Percentiles rank a stretch among this genome's conserved stretches.
These are phyloP conservation scores for Cheilinus undulatus DNA, from an alignment of 2,113 vertebrate genomes.

Conservation along the genomic window DNA sequence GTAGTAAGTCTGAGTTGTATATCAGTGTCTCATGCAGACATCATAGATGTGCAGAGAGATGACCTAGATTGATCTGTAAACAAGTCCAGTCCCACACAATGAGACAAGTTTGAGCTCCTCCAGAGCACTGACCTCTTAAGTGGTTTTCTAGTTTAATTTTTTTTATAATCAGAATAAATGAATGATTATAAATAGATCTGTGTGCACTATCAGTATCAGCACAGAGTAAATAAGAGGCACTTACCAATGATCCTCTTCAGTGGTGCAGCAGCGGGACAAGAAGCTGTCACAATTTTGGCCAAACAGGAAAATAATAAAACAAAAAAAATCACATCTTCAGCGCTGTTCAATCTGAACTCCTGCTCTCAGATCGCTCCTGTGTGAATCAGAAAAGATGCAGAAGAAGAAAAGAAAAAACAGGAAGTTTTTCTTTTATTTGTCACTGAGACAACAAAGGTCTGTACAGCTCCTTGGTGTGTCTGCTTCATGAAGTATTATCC, in stretches of 20 bases:
- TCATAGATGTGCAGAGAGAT: conserved; percentile 19
- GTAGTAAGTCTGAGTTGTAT: background rate
- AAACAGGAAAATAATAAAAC: too few species aligned
- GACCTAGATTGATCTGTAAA: conserved; percentile 51
- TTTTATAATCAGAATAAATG: background rate
- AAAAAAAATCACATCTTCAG: conserved; percentile 48
- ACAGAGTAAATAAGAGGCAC: conserved; percentile 19
- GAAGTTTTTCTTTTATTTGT: conserved; percentile 24
- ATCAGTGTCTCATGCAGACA: background rate
- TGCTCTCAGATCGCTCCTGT: conserved; percentile 25
- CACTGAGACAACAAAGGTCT: conserved; percentile 30
- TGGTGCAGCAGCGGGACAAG: background rate
- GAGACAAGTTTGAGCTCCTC: conserved; percentile 22
- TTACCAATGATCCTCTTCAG: conserved; percentile 51
- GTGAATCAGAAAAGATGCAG: conserved; percentile 13
- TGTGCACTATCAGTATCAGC: background rate
- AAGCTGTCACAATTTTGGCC: conserved; percentile 17
- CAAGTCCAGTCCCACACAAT: conserved; percentile 25
- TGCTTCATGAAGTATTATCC: conserved; percentile 24
- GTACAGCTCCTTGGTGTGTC: conserved; percentile 29
- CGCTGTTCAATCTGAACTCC: background rate
- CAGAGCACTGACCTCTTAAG: background rate
- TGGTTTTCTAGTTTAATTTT: background rate
- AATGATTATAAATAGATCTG: background rate
- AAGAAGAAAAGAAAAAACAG: background rate